Percentiles rank a stretch among this genome's conserved stretches.
phyloP scores from a whole-genome alignment of 2,113 vertebrate genomes.

The Potamarius usumacintae region DNA sequence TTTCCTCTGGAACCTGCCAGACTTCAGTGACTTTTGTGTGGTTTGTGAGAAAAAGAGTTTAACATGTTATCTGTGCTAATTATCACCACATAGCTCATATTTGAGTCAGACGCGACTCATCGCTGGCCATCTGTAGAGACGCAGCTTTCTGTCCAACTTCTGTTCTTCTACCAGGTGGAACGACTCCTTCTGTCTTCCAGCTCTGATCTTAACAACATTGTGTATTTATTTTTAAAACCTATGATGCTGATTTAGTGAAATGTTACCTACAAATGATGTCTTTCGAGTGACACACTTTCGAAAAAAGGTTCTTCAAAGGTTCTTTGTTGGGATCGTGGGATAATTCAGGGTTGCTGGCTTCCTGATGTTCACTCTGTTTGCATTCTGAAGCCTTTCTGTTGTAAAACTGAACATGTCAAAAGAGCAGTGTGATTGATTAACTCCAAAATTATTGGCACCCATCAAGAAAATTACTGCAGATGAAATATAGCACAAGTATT shows the following conservation, averaged over 20 bases:
- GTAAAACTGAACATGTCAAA: neutral
- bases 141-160: neutral
- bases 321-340: neutral
- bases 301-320: neutral
- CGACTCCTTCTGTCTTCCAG: neutral
- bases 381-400: neutral
- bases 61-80: conserved; percentile 33
- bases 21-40: conserved; percentile 20
- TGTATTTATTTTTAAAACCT: neutral
- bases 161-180: conserved; percentile 13
- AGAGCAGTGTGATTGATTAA: neutral
- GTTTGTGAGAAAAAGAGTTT: conserved; percentile 25
- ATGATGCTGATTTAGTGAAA: neutral
- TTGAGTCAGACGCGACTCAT: conserved; percentile 33
- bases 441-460: neutral
- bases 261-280: too few species aligned
- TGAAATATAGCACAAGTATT: neutral
- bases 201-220: neutral
- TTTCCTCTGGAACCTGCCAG: conserved; percentile 7
- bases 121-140: conserved; percentile 31
- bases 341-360: neutral
- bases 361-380: neutral
- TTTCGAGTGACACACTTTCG: neutral
- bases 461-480: neutral
- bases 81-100: conserved; percentile 31